These are phyloP conservation scores for Zele albiditarsus DNA, from an alignment of 2,888 invertebrate genomes.

Conservation along the genomic window DNA sequence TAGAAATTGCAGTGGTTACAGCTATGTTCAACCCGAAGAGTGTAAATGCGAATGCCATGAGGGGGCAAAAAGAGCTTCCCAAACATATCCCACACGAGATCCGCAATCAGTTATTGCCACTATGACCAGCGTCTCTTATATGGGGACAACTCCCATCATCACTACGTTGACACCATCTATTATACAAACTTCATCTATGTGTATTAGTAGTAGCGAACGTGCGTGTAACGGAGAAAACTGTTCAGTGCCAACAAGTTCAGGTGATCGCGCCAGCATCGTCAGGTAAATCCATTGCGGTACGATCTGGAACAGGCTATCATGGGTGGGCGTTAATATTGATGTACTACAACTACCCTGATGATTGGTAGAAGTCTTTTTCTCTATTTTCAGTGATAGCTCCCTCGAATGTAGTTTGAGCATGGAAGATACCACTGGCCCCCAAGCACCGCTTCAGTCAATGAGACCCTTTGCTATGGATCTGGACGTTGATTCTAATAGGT, in stretches of 20 bases:
- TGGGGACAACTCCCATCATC: not conserved
- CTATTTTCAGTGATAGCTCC: conserved; percentile 75
- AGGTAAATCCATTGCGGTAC: conserved; percentile 68
- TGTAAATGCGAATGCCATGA: conserved; percentile 92
- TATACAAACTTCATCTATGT: conserved; percentile 50
- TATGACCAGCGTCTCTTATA: conserved; percentile 23
- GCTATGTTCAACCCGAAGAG: conserved; percentile 90
- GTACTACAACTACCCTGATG: conserved; percentile 57
- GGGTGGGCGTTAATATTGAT: conserved; percentile 12
- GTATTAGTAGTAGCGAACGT: conserved; percentile 62
- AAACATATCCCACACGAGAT: conserved; percentile 43
- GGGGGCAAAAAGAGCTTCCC: conserved; percentile 67
- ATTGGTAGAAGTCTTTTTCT: conserved; percentile 69
- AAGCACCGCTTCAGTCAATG: conserved; percentile 70
- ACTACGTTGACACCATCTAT: conserved; percentile 38
- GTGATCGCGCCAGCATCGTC: conserved; percentile 67
- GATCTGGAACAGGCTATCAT: conserved; percentile 41
- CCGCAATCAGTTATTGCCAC: conserved; percentile 1
- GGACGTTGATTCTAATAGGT: conserved; percentile 77
- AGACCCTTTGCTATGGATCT: conserved; percentile 79
- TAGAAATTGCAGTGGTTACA: conserved; percentile 74
- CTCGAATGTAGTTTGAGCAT: conserved; percentile 76
- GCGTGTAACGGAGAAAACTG: conserved; percentile 63
- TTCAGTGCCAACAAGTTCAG: conserved; percentile 55
- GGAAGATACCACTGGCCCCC: conserved; percentile 66